A percentile compares a stretch with the other conserved stretches of the same genome.
Evolutionary conservation across 2,888 invertebrate genomes (phyloP).

Genomic region (Tachystola acroxantha): DNA sequence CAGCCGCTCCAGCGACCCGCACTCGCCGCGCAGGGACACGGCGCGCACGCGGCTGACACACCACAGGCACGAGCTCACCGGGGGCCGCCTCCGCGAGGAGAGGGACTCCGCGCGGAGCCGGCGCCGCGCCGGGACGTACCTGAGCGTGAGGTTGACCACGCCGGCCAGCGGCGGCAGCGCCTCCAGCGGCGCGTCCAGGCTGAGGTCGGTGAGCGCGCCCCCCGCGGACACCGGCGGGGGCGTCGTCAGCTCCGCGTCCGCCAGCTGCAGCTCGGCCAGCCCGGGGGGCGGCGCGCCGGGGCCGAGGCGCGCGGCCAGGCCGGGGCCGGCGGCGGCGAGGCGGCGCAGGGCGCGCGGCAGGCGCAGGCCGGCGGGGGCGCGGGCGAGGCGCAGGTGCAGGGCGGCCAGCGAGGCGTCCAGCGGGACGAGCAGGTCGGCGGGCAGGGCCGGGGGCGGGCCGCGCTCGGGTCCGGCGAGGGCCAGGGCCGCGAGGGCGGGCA

Average conservation of each 20-base stretch:
- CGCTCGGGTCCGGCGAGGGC: neutral
- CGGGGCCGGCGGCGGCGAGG: conserved; percentile 10
- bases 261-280: conserved; percentile 8
- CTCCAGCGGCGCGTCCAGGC: conserved; percentile 13
- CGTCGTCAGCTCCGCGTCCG: conserved; percentile 13
- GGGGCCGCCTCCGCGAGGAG: conserved; percentile 1
- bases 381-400: conserved; percentile 13
- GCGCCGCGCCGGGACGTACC: neutral
- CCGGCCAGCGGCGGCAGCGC: conserved; percentile 10
- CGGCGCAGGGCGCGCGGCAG: conserved; percentile 16
- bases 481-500: conserved; percentile 4
- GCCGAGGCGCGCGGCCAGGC: conserved; percentile 6
- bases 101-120: neutral
- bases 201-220: conserved; percentile 2
- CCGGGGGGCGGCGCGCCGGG: conserved; percentile 10
- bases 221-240: conserved; percentile 11
- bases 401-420: conserved; percentile 11
- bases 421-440: conserved; percentile 14
- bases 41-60: conserved; percentile 5
- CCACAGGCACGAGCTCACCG: conserved; percentile 1
- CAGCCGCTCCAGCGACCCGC: conserved; percentile 10
- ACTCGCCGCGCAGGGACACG: conserved; percentile 10
- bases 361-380: neutral
- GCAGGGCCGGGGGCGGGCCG: no score
- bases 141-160: conserved; percentile 11